Evolutionary conservation across 1,140 invertebrate species (phyloP).

Genomic region (Watersipora subatra): DNA sequence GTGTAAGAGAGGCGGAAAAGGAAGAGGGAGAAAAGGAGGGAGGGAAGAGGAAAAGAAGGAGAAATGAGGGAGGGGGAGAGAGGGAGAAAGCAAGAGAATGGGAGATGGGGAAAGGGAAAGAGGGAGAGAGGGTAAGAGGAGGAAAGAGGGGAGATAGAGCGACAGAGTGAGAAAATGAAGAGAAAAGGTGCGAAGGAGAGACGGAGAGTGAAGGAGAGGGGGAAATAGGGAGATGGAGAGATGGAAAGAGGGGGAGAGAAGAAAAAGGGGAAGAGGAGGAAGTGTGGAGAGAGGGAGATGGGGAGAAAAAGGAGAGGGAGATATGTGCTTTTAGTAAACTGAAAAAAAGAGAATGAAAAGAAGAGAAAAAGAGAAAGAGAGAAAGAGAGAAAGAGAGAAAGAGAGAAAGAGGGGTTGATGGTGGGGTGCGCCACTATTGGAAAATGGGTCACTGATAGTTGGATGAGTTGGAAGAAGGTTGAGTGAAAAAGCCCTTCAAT

Average conservation of each 20-base stretch:
- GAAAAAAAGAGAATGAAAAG: neutral
- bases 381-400: neutral
- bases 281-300: too few relatives aligned
- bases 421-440: too few relatives aligned
- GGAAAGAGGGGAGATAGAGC: constrained; percentile 6
- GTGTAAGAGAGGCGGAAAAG: constrained; percentile 3
- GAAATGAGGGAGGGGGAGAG: constrained; percentile 3
- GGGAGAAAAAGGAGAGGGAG: too few relatives aligned
- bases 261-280: constrained; percentile 6
- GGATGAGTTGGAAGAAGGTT: too few relatives aligned
- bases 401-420: neutral
- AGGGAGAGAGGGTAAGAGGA: constrained; percentile 5
- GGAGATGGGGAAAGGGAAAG: neutral
- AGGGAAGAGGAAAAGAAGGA: constrained; percentile 1
- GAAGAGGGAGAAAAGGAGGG: constrained; percentile 4
- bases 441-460: neutral
- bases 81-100: constrained; percentile 8
- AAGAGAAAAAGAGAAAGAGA: neutral
- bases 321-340: too few relatives aligned
- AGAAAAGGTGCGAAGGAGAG: too few relatives aligned
- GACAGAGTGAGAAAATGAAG: too few relatives aligned
- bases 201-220: constrained; percentile 8
- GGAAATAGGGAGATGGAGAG: constrained; percentile 1
- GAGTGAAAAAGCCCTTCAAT: too few relatives aligned
- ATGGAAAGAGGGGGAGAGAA: constrained; percentile 9